phyloP scores from a whole-genome alignment of 2,113 vertebrate genomes.

The Dromaius novaehollandiae region DNA sequence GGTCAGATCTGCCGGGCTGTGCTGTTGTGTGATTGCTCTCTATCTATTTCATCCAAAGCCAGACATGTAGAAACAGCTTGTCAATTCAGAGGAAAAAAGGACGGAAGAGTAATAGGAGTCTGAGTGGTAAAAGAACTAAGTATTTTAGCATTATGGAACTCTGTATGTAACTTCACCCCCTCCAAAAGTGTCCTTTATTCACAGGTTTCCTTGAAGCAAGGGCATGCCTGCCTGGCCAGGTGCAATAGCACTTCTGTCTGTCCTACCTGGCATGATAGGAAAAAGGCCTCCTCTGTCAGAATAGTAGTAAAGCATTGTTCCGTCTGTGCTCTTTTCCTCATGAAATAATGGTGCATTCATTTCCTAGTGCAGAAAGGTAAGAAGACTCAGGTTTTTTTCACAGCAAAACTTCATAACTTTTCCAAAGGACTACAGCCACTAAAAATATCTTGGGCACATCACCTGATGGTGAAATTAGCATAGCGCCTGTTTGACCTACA shows the following conservation, averaged over 20 bases:
- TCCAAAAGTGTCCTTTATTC: background rate
- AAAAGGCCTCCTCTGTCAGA: conserved; percentile 79
- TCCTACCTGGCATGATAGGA: conserved; percentile 78
- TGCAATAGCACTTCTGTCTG: background rate
- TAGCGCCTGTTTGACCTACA: background rate
- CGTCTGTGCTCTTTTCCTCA: conserved; percentile 73
- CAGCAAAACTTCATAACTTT: background rate
- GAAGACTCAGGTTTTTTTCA: background rate
- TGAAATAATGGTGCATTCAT: conserved; percentile 83
- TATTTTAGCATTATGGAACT: background rate
- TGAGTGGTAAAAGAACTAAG: background rate
- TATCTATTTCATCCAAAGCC: background rate
- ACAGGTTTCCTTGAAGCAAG: background rate
- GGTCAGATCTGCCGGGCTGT: background rate
- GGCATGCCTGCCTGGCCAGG: background rate
- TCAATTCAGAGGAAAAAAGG: background rate
- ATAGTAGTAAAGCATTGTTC: conserved; percentile 77
- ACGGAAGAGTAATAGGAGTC: background rate
- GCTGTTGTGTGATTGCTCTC: background rate
- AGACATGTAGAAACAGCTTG: background rate
- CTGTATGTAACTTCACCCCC: background rate
- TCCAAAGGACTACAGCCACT: background rate
- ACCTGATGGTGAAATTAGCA: background rate
- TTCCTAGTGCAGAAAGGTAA: conserved; percentile 65
- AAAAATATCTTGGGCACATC: background rate